phyloP scores from a whole-genome alignment of 2,888 invertebrate species.

The Aproaerema taeniolella region DNA sequence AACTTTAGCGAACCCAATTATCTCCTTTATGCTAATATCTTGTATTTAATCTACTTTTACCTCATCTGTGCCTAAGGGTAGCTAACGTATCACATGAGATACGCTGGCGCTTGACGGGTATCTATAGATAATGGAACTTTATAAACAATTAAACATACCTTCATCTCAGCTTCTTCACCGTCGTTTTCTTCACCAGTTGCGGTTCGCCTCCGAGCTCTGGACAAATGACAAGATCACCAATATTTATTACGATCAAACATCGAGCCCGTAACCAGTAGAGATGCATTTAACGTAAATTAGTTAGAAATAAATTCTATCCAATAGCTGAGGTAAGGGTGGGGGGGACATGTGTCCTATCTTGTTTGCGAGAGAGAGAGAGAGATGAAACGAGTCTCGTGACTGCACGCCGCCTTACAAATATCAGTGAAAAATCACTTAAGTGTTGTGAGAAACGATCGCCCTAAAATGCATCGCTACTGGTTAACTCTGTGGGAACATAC shows the following conservation, averaged over 20 bases:
- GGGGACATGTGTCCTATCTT: neutral
- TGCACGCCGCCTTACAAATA: no score
- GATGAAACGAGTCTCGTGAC: no score
- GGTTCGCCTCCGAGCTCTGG: slow-evolving; percentile 39
- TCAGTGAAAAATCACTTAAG: no score
- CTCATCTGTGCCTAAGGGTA: neutral
- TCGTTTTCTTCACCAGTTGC: slow-evolving; percentile 35
- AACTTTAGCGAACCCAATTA: neutral
- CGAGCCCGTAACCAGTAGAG: neutral
- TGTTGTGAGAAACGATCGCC: no score
- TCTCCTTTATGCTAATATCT: neutral
- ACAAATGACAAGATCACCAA: neutral
- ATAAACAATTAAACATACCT: no score
- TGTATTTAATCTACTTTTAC: neutral
- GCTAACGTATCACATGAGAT: neutral
- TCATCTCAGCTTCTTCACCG: slow-evolving; percentile 56
- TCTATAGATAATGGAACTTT: no score
- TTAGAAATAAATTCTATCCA: neutral
- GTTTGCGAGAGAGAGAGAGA: neutral
- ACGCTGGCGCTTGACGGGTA: no score
- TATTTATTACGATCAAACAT: neutral
- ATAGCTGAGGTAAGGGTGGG: neutral
- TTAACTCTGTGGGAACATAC: no score
- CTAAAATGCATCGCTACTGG: no score
- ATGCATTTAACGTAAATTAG: neutral